Conservation (phyloP, 2,797 vertebrate genomes). For the Lepilemur septentrionalis region DNA sequence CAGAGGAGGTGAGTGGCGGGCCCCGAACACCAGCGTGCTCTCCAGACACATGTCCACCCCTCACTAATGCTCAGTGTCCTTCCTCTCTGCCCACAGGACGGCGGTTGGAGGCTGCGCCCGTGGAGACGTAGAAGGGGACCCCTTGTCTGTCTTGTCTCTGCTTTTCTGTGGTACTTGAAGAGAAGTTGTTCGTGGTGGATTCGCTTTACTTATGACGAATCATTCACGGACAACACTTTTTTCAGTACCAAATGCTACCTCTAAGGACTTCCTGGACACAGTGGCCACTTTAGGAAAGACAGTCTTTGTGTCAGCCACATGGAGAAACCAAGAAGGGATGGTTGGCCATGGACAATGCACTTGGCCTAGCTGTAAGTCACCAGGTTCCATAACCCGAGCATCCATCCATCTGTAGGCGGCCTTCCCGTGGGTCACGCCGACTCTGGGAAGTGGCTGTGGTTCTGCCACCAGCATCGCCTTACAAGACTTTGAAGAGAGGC, state of each 20-base stretch:
- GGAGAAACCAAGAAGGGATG: neutral
- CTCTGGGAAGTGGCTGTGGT: neutral
- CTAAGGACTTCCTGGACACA: slow-evolving; percentile 33
- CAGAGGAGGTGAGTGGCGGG: slow-evolving; percentile 34
- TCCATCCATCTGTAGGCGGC: neutral
- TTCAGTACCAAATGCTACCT: slow-evolving; percentile 77
- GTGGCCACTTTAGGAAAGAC: neutral
- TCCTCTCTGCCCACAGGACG: neutral
- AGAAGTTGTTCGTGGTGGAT: slow-evolving; percentile 79
- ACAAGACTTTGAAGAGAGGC: neutral
- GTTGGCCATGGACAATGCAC: neutral
- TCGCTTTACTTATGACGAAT: slow-evolving; percentile 79
- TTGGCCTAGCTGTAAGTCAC: slow-evolving; percentile 13
- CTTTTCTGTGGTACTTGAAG: slow-evolving; percentile 73
- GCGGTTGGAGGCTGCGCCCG: neutral
- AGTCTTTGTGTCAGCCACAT: neutral
- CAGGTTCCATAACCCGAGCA: neutral
- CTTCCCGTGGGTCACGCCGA: neutral
- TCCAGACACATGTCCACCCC: accelerated
- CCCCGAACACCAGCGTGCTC: accelerated
- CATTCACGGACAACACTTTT: slow-evolving; percentile 80
- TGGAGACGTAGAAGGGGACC: slow-evolving; percentile 19
- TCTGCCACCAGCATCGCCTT: neutral
- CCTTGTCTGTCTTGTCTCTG: slow-evolving; percentile 50
- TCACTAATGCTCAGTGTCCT: neutral